These are phyloP conservation scores for Arnoldichthys spilopterus DNA, from an alignment of 2,797 vertebrate species.

Conservation along the genomic window DNA sequence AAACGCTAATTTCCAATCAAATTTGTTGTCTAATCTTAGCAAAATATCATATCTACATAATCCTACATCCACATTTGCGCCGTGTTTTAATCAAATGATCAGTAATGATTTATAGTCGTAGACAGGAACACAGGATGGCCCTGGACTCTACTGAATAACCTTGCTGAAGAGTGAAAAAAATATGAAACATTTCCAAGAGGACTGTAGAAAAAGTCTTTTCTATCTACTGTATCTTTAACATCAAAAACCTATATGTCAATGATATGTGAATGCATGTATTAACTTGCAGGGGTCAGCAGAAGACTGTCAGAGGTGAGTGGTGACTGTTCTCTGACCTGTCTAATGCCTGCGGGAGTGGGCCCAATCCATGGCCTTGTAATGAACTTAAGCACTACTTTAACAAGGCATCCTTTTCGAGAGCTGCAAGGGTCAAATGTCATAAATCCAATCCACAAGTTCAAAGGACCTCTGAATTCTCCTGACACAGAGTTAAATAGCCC, in stretches of 20 bases:
- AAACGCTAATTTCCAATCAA: too few relatives aligned
- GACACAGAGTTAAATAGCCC: constrained; percentile 43
- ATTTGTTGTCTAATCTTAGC: too few relatives aligned
- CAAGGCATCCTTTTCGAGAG: constrained; percentile 61
- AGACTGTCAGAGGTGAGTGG: constrained; percentile 49
- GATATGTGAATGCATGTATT: constrained; percentile 10
- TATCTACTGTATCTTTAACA: neutral
- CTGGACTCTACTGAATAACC: neutral
- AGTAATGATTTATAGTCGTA: neutral
- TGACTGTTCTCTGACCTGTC: constrained; percentile 60
- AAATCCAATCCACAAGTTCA: constrained; percentile 72
- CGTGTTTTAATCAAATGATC: neutral
- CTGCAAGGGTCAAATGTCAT: constrained; percentile 68
- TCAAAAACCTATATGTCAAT: neutral
- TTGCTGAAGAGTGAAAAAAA: neutral
- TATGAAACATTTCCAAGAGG: neutral
- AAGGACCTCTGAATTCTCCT: constrained; percentile 49
- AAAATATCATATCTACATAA: too few relatives aligned
- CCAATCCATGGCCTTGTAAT: constrained; percentile 64
- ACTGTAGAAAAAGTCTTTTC: too few relatives aligned
- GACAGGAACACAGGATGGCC: neutral
- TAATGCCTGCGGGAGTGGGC: constrained; percentile 47
- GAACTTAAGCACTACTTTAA: constrained; percentile 71
- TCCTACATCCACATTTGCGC: neutral
- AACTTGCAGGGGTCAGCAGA: constrained; percentile 29